phyloP scores from a whole-genome alignment of 2,797 vertebrate species.

The Galago senegalensis region DNA sequence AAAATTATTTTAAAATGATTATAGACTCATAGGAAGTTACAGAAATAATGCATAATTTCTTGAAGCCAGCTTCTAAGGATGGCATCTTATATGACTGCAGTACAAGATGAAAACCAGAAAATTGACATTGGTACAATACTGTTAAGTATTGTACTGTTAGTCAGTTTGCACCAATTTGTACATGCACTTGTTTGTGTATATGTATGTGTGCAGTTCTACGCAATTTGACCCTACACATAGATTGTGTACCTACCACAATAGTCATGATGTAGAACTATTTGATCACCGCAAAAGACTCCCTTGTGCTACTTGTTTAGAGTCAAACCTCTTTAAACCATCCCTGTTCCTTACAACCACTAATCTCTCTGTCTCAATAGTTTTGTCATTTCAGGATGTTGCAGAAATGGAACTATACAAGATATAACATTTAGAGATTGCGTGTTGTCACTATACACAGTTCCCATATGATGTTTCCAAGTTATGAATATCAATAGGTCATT shows the following conservation, averaged over 20 bases:
- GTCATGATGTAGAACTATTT: neutral
- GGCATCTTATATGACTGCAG: neutral
- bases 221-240: neutral
- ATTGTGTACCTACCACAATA: neutral
- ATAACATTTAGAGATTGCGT: neutral
- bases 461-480: neutral
- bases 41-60: neutral
- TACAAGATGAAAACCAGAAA: constrained; percentile 8
- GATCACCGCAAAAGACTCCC: neutral
- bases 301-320: neutral
- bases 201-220: neutral
- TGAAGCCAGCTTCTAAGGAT: neutral
- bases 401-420: neutral
- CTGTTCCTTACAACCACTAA: neutral
- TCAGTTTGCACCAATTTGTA: neutral
- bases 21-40: neutral
- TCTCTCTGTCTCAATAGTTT: neutral
- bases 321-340: neutral
- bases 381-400: neutral
- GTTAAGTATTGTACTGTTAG: neutral
- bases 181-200: neutral
- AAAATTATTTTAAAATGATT: constrained; percentile 42
- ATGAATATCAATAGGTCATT: neutral
- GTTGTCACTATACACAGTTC: neutral
- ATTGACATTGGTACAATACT: neutral